These are phyloP conservation scores for Dasypolia templi DNA, from an alignment of 2,888 invertebrate genomes.

Conservation along the genomic window DNA sequence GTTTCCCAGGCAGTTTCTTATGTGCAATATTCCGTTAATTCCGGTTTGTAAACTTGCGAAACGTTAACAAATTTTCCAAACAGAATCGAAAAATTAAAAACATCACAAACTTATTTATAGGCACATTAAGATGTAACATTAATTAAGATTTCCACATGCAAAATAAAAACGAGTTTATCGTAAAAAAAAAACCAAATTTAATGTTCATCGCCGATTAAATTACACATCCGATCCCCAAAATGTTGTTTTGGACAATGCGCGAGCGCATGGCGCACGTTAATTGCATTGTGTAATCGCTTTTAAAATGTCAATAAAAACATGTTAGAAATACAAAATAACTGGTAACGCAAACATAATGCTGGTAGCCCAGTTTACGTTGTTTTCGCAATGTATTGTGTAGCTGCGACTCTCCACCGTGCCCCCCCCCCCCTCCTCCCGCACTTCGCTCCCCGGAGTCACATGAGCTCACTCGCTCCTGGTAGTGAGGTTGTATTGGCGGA, in stretches of 20 bases:
- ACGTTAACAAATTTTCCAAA: not conserved
- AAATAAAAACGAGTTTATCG: conserved; percentile 29
- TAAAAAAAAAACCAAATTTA: conserved; percentile 28
- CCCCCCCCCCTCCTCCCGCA: conserved; percentile 17
- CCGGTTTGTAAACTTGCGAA: not conserved
- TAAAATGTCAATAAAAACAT: conserved; percentile 78
- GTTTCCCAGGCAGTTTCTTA: not conserved
- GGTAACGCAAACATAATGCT: conserved; percentile 74
- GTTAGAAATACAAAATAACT: conserved; percentile 75
- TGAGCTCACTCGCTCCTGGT: conserved; percentile 77
- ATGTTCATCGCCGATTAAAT: conserved; percentile 37
- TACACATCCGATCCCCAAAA: conserved; percentile 46
- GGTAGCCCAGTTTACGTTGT: conserved; percentile 75
- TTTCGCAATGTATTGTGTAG: conserved; percentile 82
- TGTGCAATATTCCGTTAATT: not conserved
- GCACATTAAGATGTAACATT: not conserved
- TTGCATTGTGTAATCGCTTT: conserved; percentile 75
- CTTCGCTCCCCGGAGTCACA: conserved; percentile 71
- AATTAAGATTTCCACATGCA: conserved; percentile 20
- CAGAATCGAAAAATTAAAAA: not conserved
- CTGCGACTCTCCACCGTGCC: conserved; percentile 48
- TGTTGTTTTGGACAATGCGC: conserved; percentile 40
- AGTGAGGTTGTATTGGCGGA: conserved; percentile 76
- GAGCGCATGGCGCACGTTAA: conserved; percentile 65
- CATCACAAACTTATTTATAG: not conserved